These are phyloP conservation scores for Semicossyphus pulcher DNA, from an alignment of 2,113 vertebrate genomes.

Conservation along the genomic window DNA sequence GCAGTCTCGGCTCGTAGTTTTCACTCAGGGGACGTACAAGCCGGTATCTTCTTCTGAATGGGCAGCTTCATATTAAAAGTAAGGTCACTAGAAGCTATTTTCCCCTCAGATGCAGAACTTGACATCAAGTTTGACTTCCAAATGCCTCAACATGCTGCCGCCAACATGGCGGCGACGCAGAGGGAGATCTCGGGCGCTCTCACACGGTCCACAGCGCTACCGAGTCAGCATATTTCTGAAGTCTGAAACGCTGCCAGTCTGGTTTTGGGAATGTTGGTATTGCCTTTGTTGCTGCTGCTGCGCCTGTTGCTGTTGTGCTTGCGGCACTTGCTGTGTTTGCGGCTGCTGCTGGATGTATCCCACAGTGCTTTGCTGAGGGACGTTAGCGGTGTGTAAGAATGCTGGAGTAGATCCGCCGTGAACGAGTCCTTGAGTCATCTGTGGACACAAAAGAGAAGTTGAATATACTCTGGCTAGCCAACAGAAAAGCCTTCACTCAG, in stretches of 20 bases:
- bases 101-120: constrained; percentile 11
- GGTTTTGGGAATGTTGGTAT: constrained; percentile 82
- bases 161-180: constrained; percentile 25
- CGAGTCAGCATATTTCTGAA: constrained; percentile 87
- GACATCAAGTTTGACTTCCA: constrained; percentile 35
- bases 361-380: constrained; percentile 78
- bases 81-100: constrained; percentile 44
- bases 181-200: constrained; percentile 32
- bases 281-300: constrained; percentile 70
- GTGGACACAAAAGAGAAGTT: constrained; percentile 23
- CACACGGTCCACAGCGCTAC: constrained; percentile 68
- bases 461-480: not conserved
- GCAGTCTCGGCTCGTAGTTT: constrained; percentile 27
- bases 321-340: constrained; percentile 70
- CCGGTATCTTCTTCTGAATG: constrained; percentile 14
- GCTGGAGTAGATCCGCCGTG: constrained; percentile 71
- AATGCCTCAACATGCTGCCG: constrained; percentile 28
- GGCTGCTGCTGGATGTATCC: constrained; percentile 83
- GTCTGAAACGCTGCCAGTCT: constrained; percentile 81
- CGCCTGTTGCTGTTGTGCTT: constrained; percentile 53
- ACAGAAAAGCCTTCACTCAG: not conserved
- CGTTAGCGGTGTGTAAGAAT: constrained; percentile 79
- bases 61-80: constrained; percentile 55
- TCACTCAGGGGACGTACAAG: constrained; percentile 1
- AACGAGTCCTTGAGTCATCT: constrained; percentile 85